phyloP scores from a whole-genome alignment of 2,797 vertebrate genomes.

The Sardinella longiceps region DNA sequence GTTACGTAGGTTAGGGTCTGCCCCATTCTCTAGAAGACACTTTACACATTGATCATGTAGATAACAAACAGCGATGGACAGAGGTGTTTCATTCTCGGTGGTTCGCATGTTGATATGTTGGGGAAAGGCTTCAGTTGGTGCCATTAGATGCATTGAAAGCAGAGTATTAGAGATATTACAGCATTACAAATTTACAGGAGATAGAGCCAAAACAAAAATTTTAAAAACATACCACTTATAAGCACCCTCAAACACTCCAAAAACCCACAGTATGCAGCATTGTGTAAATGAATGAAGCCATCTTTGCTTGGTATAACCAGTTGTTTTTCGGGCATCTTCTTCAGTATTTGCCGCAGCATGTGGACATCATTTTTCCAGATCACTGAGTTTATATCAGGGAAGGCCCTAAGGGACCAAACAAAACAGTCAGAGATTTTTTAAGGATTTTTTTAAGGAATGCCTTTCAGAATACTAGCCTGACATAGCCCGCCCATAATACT shows the following conservation, averaged over 20 bases:
- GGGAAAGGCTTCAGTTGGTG: constrained; percentile 70
- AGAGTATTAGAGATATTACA: background rate
- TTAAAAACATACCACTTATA: background rate
- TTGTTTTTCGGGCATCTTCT: constrained; percentile 65
- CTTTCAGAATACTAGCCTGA: no score
- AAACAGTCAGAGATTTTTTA: background rate
- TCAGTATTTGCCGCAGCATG: constrained; percentile 71
- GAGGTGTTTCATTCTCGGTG: constrained; percentile 78
- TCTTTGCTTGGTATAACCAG: constrained; percentile 77
- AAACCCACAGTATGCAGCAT: no score
- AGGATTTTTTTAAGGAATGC: no score
- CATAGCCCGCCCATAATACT: no score
- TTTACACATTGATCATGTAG: constrained; percentile 74
- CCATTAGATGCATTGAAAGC: background rate
- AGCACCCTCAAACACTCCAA: constrained; percentile 72
- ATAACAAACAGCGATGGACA: constrained; percentile 74
- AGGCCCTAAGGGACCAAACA: background rate
- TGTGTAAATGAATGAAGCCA: constrained; percentile 82
- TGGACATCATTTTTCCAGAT: constrained; percentile 78
- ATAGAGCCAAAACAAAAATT: background rate
- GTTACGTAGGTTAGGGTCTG: constrained; percentile 82
- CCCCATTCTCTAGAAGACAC: constrained; percentile 77
- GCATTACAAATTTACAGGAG: background rate
- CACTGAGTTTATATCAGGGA: constrained; percentile 48
- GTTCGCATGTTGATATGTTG: constrained; percentile 79